A percentile compares a stretch with the other conserved stretches of the same genome.
phyloP scores from a whole-genome alignment of 2,113 vertebrate species.

The Odontesthes bonariensis region DNA sequence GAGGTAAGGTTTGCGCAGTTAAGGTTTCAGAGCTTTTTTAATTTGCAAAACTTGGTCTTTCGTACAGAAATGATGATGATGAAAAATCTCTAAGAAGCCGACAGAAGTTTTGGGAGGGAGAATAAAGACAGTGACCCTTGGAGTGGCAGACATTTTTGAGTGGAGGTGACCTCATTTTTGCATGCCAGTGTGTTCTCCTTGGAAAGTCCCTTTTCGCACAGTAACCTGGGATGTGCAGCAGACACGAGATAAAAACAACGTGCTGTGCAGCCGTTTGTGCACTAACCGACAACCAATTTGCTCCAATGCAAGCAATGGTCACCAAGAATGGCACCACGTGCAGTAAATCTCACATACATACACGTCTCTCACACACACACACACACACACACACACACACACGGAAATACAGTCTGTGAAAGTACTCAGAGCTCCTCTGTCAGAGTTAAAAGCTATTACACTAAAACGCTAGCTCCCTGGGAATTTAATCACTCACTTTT shows the following conservation, averaged over 20 bases:
- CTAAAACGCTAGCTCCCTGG: conserved; percentile 67
- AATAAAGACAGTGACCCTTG: too few relatives aligned
- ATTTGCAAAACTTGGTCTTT: too few relatives aligned
- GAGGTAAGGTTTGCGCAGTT: too few relatives aligned
- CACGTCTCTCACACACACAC: conserved; percentile 1
- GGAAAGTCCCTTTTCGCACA: not conserved
- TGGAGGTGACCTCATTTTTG: too few relatives aligned
- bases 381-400: conserved; percentile 7
- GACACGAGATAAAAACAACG: conserved; percentile 11
- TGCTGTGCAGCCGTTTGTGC: conserved; percentile 2
- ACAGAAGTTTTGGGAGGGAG: too few relatives aligned
- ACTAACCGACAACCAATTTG: not conserved
- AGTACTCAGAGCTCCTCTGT: conserved; percentile 42
- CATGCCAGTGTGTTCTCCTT: not conserved
- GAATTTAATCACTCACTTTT: conserved; percentile 69
- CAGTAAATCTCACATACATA: not conserved
- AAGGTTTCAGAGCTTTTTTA: too few relatives aligned
- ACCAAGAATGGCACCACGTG: conserved; percentile 9
- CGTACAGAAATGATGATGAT: too few relatives aligned
- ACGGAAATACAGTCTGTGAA: conserved; percentile 40
- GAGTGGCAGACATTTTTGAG: too few relatives aligned
- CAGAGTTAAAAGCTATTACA: conserved; percentile 66
- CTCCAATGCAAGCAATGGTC: not conserved
- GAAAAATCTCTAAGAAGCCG: too few relatives aligned
- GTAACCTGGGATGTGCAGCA: not conserved